Percentiles rank a stretch among this genome's conserved stretches.
Evolutionary conservation across 2,888 invertebrate genomes (phyloP).

Genomic region (Uropetala carovei): DNA sequence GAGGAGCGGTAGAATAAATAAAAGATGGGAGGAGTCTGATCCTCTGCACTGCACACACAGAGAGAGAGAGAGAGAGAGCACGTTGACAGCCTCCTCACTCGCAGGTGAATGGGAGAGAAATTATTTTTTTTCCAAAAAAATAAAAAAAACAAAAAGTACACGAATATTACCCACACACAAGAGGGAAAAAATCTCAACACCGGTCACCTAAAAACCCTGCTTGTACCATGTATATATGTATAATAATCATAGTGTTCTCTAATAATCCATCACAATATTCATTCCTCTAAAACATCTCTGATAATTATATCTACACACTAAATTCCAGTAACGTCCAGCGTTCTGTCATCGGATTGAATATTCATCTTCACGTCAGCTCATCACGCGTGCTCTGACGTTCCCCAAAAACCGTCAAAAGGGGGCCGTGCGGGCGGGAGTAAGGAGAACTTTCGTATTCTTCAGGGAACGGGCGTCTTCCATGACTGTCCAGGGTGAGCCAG

Average conservation of each 20-base stretch:
- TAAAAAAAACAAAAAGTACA: conserved; percentile 48
- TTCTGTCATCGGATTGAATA: conserved; percentile 60
- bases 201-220: conserved; percentile 63
- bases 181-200: conserved; percentile 64
- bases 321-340: conserved; percentile 63
- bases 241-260: conserved; percentile 64
- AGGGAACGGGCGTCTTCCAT: not conserved
- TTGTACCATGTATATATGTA: conserved; percentile 64
- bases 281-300: conserved; percentile 62
- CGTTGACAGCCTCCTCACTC: conserved; percentile 8
- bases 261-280: conserved; percentile 64
- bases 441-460: not conserved
- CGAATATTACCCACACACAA: conserved; percentile 59
- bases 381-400: conserved; percentile 17
- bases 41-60: conserved; percentile 48
- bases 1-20: conserved; percentile 46
- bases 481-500: conserved; percentile 63
- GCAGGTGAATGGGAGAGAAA: conserved; percentile 45
- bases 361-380: conserved; percentile 33
- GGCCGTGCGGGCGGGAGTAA: conserved; percentile 29
- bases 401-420: not conserved
- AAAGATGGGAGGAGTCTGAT: conserved; percentile 41
- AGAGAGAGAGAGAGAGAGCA: conserved; percentile 57
- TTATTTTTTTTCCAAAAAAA: conserved; percentile 33
- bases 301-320: conserved; percentile 60